Conservation (phyloP, 2,797 vertebrate species). For the Pygocentrus nattereri region DNA sequence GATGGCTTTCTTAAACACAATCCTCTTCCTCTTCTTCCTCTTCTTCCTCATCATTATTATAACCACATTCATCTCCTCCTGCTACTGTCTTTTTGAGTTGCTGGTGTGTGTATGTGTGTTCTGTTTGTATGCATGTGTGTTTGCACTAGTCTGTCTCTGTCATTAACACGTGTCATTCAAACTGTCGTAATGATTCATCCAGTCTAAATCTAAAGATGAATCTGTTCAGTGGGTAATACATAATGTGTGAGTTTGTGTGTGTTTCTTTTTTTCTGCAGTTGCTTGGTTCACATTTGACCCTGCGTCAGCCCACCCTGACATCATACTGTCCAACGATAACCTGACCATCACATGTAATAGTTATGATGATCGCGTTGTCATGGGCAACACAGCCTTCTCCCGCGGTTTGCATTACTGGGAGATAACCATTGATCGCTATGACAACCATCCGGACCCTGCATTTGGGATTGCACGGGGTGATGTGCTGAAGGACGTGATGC, state of each 20-base stretch:
- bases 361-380: slow-evolving; percentile 95
- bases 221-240: not conserved
- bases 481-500: slow-evolving; percentile 96
- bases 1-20: slow-evolving; percentile 60
- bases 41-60: slow-evolving; percentile 22
- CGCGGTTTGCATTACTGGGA: slow-evolving; percentile 98
- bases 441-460: slow-evolving; percentile 97
- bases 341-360: slow-evolving; percentile 97
- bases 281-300: slow-evolving; percentile 98
- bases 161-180: slow-evolving; percentile 20
- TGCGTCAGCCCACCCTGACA: slow-evolving; percentile 91
- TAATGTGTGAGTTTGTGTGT: slow-evolving; percentile 18
- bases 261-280: slow-evolving; percentile 76
- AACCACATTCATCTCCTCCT: slow-evolving; percentile 16
- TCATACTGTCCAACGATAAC: slow-evolving; percentile 98
- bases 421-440: slow-evolving; percentile 93
- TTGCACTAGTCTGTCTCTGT: slow-evolving; percentile 22
- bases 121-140: slow-evolving; percentile 22
- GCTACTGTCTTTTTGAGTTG: slow-evolving; percentile 23
- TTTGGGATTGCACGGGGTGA: slow-evolving; percentile 92
- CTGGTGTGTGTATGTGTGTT: slow-evolving; percentile 19
- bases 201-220: not conserved
- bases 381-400: slow-evolving; percentile 93
- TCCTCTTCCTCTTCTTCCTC: slow-evolving; percentile 15
- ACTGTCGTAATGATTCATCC: slow-evolving; percentile 9